Base-by-base conservation (phyloP, 2,797 vertebrate genomes). In the Phalloptychus januarius region DNA sequence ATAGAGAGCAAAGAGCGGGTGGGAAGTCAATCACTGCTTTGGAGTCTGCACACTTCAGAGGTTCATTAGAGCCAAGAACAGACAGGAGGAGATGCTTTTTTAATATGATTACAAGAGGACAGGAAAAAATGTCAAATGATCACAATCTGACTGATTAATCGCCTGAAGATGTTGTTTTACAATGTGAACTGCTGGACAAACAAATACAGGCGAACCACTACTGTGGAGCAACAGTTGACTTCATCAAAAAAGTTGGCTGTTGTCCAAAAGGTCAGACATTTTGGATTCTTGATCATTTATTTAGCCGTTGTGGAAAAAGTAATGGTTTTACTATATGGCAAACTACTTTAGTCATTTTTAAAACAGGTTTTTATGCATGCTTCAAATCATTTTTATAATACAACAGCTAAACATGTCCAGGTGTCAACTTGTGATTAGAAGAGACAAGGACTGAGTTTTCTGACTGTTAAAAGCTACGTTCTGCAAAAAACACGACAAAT, bases 1-100 rank as follows among this genome's bases (percentile, higher is more conserved):
- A 88, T 36, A 79, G 85, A 78, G 86, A 91, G 83, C 80, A 89
- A 77, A 77, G 82, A 88, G 85, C 52, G 70, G 67, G 46, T 36
- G 85, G 79, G 79, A 76, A 91, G 88, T 92, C 91, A 89, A 84
- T 93, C 91, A 91, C 76, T 40, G 81, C 82, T 77, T 80, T 63
- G 18, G 79, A 85, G 79, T 79, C 74, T 1, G 36, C 72, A 77
- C 78, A 78, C 82, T 83, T 86, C 84, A 73, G 85, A 87, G 86
- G 81, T 88, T 92, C 84, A 88, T 92, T 91, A 92, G 80, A 31
- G 80, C 67, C 36, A 46, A 67, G 77, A 87, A 38, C 74, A 88
- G 83, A 88, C 76, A 73, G 78, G 67, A 56, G 77, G 77, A 69
- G 81, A 74, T 73, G 48, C 72, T 65, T 54, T 76, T 85, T 78